Evolutionary conservation across 2,888 invertebrate species (phyloP), one percentile per base, ranked within the genome.

Genomic region (Aleiodes alternator): DNA sequence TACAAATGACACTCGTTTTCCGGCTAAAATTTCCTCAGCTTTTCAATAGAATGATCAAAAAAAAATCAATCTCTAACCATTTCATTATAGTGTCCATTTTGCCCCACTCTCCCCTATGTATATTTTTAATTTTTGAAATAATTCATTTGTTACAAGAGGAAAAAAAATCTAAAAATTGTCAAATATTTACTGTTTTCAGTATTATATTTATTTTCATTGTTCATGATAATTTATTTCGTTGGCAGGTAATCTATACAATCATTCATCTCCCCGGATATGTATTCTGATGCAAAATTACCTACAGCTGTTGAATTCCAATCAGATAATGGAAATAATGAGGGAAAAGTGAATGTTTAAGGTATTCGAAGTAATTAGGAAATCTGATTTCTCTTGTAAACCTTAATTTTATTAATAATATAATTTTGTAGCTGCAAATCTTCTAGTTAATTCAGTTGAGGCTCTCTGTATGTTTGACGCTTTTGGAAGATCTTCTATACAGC

Each of bases 401-500:
- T 12, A 8, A 51, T 50, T 66, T 6, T 7, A 50, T 76, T 57
- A 80, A 78, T 76, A 81, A 34, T 29, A 74, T 66, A 72, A 66
- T 53, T 51, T 80, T 43, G 59, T 82, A 68, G 53, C 57, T 53
- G 66, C 59, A 23, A 80, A 79, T 68, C 78, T 82, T 68, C 80
- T 81, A 43, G 29, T 51, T 31, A 77, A 55, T 14, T 56, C 74
- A 34, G 66, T 73, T 43, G 77, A 76, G 48, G 69, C 51, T 9
- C 76, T 31, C 5, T 72, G 61, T n/a, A 69, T 69, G 16, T 50
- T 71, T 38, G 48, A 29, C 3, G 59, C 72, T 1, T 38, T 77
- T 34, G 78, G 72, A n/a, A 78, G 73, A 75, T 94, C 94, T 73
- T 93, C 93, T 70, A 95, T 90, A 83, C 95, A 95, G 12, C 94